These are phyloP conservation scores for Apamea crenata DNA, from an alignment of 2,888 invertebrate genomes.

Conservation along the genomic window DNA sequence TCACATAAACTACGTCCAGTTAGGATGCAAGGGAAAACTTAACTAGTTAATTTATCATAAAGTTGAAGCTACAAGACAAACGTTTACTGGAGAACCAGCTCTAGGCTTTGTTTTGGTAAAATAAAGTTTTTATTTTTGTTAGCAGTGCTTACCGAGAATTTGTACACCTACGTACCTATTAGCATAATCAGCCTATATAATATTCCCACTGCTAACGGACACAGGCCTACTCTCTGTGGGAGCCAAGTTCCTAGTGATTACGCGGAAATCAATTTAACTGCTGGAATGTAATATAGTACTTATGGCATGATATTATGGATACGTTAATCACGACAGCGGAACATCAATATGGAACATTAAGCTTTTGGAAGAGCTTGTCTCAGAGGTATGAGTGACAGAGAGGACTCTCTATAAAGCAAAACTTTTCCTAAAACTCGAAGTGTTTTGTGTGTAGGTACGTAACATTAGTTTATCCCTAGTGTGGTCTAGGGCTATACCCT, in stretches of 20 bases:
- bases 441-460: not conserved
- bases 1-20: too few species aligned
- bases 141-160: constrained; percentile 15
- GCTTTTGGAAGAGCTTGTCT: not conserved
- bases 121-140: constrained; percentile 18
- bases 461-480: constrained; percentile 1
- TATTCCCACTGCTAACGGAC: not conserved
- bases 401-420: not conserved
- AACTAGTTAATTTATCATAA: not conserved
- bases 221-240: not conserved
- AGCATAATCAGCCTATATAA: not conserved
- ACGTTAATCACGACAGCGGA: not conserved
- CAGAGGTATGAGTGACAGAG: not conserved
- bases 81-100: not conserved
- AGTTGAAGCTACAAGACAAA: constrained; percentile 11
- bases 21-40: not conserved
- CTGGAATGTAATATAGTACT: not conserved
- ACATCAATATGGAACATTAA: not conserved
- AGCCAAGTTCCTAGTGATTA: not conserved
- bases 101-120: constrained; percentile 20
- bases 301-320: not conserved
- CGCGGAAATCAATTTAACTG: constrained; percentile 7
- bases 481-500: not conserved
- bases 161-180: not conserved
- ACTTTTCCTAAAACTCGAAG: not conserved